Evolutionary conservation across 2,113 vertebrate genomes (phyloP).

Genomic region (Heloderma charlesbogerti): DNA sequence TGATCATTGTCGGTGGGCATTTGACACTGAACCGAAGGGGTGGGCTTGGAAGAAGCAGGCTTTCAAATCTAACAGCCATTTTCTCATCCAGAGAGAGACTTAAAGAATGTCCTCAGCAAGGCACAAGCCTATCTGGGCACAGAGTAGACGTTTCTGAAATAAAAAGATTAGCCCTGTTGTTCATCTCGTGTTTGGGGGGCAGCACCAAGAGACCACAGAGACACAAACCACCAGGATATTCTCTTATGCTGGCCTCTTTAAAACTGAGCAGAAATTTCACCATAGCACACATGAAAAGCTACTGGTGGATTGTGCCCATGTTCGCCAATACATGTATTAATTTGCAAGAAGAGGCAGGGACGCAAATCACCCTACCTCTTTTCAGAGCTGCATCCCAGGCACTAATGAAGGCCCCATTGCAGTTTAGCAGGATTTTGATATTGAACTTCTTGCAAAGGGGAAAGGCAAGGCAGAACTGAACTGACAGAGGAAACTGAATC

Average conservation of each 20-base stretch:
- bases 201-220: neutral
- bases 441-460: constrained; percentile 52
- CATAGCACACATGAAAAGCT: neutral
- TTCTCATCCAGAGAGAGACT: constrained; percentile 18
- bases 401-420: neutral
- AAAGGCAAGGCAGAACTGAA: constrained; percentile 35
- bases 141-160: neutral
- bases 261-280: neutral
- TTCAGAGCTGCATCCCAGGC: neutral
- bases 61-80: neutral
- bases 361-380: neutral
- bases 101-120: neutral
- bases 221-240: no score
- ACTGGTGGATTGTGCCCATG: neutral
- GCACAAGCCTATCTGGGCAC: neutral
- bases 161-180: neutral
- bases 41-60: neutral
- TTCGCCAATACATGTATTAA: neutral
- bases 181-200: neutral
- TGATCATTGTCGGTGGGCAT: no score
- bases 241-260: neutral
- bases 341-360: neutral
- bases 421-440: neutral
- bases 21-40: constrained; percentile 42
- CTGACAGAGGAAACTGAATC: constrained; percentile 51